These are phyloP conservation scores for Vanessa tameamea DNA, from an alignment of 1,140 invertebrate genomes.

Conservation along the genomic window DNA sequence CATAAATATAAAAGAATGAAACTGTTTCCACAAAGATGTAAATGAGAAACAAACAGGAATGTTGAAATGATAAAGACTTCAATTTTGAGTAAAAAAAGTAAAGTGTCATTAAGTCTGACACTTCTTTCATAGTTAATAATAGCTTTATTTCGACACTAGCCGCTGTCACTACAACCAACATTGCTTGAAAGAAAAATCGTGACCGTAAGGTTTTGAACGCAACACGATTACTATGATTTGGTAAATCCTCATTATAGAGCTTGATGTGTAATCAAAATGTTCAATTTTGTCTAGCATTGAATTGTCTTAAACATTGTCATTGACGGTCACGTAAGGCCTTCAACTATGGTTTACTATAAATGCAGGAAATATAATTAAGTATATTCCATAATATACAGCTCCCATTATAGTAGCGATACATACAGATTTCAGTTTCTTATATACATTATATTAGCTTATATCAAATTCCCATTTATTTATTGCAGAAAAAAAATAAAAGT, in stretches of 20 bases:
- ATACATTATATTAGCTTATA: too few species aligned
- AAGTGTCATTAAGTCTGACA: neutral
- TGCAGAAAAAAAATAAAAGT: too few species aligned
- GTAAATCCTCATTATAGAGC: conserved; percentile 61
- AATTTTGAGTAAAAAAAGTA: neutral
- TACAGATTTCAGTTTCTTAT: too few species aligned
- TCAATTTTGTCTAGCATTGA: conserved; percentile 61
- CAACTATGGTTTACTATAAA: neutral
- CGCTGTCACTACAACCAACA: conserved; percentile 36
- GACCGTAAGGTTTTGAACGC: conserved; percentile 50
- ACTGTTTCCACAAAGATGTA: too few species aligned
- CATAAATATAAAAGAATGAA: too few species aligned
- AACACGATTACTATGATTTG: conserved; percentile 64
- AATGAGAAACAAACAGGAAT: too few species aligned
- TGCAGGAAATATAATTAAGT: neutral
- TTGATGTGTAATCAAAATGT: conserved; percentile 61
- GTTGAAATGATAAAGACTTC: too few species aligned
- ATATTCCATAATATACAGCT: too few species aligned
- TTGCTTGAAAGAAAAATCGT: conserved; percentile 56
- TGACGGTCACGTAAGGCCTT: conserved; percentile 35
- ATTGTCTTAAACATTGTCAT: conserved; percentile 61
- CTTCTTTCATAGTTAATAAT: conserved; percentile 9
- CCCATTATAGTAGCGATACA: too few species aligned
- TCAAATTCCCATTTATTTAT: too few species aligned
- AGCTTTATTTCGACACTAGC: conserved; percentile 50